These are phyloP conservation scores for Phaethon lepturus DNA, from an alignment of 2,113 vertebrate species.

Conservation along the genomic window DNA sequence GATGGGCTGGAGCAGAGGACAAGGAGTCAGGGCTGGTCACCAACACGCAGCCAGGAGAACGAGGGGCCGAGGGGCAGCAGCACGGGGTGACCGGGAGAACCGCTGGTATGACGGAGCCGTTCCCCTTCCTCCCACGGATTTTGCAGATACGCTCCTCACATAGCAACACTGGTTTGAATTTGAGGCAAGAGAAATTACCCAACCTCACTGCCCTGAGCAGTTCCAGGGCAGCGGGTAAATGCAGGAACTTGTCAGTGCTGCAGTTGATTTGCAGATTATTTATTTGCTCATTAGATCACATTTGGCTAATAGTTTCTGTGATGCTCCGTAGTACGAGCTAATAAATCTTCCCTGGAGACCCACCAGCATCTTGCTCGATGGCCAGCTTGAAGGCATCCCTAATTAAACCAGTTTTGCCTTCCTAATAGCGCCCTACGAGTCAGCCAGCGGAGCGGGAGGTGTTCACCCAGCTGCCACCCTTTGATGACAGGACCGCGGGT, in stretches of 20 bases:
- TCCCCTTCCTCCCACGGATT: not conserved
- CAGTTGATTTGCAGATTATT: constrained; percentile 28
- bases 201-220: constrained; percentile 17
- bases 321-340: not conserved
- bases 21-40: not conserved
- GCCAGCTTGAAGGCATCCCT: not conserved
- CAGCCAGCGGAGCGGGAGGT: not conserved
- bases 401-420: constrained; percentile 36
- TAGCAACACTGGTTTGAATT: not conserved
- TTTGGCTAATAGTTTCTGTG: constrained; percentile 52
- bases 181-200: constrained; percentile 37
- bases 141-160: not conserved
- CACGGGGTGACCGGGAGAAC: not conserved
- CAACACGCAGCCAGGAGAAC: rapidly evolving
- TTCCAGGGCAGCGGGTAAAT: not conserved
- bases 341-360: constrained; percentile 17
- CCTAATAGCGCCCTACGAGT: not conserved
- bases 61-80: rapidly evolving
- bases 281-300: constrained; percentile 55
- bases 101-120: rapidly evolving
- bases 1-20: not conserved
- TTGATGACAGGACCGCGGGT: not conserved
- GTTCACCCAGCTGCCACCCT: not conserved
- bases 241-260: not conserved
- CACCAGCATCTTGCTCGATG: not conserved